Conservation (phyloP, 2,888 invertebrate genomes). For the Rhodophaea formosa region DNA sequence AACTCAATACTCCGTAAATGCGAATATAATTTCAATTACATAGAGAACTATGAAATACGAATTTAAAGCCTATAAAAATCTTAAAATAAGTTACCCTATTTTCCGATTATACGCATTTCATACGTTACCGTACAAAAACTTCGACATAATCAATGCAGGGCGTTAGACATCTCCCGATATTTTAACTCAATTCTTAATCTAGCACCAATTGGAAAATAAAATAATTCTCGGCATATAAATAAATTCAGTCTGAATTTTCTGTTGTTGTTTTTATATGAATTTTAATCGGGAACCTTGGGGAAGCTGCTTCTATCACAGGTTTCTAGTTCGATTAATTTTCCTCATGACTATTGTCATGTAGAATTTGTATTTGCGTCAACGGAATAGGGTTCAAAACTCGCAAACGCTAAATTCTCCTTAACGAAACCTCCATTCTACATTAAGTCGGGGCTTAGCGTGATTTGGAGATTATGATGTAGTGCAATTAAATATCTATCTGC, state of each 20-base stretch:
- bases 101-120: conserved; percentile 70
- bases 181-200: conserved; percentile 33
- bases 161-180: conserved; percentile 23
- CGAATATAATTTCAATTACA: conserved; percentile 53
- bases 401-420: background rate
- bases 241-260: conserved; percentile 25
- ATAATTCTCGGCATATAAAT: conserved; percentile 1
- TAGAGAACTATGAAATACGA: conserved; percentile 53
- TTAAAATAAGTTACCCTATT: conserved; percentile 65
- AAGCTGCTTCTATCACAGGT: conserved; percentile 41
- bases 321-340: conserved; percentile 23
- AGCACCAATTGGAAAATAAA: conserved; percentile 39
- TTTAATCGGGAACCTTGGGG: conserved; percentile 25
- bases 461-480: conserved; percentile 37
- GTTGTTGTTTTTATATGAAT: conserved; percentile 23
- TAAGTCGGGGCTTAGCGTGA: conserved; percentile 53
- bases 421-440: conserved; percentile 40
- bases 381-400: conserved; percentile 13
- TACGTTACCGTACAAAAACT: conserved; percentile 55
- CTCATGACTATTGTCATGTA: background rate
- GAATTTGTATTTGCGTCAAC: background rate
- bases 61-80: conserved; percentile 70
- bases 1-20: conserved; percentile 59
- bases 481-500: background rate
- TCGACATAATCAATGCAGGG: conserved; percentile 72